A percentile compares a stretch with the other conserved stretches of the same genome.
Evolutionary conservation across 2,113 vertebrate species (phyloP).

Genomic region (Ciconia stormi): DNA sequence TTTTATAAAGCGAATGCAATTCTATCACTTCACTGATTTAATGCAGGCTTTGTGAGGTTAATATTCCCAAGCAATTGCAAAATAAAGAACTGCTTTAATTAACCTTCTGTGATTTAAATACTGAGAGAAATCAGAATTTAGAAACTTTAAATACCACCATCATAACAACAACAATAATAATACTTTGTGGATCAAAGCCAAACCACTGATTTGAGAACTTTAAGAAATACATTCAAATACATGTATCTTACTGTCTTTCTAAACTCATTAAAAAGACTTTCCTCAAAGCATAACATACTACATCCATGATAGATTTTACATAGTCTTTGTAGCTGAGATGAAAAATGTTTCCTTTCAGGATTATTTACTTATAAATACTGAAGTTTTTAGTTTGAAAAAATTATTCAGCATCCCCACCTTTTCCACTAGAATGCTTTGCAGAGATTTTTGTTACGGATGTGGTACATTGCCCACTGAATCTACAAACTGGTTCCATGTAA

Average conservation of each 20-base stretch:
- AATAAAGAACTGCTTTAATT: constrained; percentile 84
- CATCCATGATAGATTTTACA: background rate
- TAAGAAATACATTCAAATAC: background rate
- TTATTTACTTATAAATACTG: background rate
- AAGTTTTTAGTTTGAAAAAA: background rate
- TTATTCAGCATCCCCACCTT: background rate
- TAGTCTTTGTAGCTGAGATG: background rate
- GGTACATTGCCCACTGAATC: background rate
- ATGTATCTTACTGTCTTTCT: background rate
- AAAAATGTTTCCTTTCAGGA: background rate
- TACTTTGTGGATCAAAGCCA: background rate
- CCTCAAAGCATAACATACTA: background rate
- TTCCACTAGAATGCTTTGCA: background rate
- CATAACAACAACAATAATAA: constrained; percentile 12
- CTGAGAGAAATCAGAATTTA: constrained; percentile 52
- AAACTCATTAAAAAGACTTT: background rate
- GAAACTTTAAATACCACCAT: constrained; percentile 32
- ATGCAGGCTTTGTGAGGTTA: constrained; percentile 72
- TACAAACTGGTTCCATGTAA: background rate
- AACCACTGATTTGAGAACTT: background rate
- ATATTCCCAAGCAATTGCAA: constrained; percentile 75
- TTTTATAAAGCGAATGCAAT: constrained; percentile 67
- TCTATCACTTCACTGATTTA: constrained; percentile 72
- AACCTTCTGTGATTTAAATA: constrained; percentile 86
- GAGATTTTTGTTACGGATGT: background rate